Base-by-base conservation (phyloP, 2,113 vertebrate genomes). In the Cervus canadensis region DNA sequence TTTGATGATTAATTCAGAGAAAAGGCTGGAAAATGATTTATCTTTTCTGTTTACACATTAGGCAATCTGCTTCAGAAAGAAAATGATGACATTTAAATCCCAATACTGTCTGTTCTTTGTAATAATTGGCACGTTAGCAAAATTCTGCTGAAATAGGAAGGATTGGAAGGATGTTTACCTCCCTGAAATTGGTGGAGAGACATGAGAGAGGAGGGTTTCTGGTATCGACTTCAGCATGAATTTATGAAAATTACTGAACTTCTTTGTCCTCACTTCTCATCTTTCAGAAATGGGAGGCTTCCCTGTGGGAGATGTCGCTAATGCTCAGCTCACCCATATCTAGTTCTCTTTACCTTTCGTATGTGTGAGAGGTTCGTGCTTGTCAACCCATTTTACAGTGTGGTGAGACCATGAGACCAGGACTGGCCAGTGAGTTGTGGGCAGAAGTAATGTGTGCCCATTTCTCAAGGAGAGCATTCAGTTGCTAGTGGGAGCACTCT, bases 71-170 rank as follows among this genome's bases (percentile, higher is more conserved):
- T 97, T 95, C 60, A 56, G 76, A 88, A 95, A 83, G 45, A 94
- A 91, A 96, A 92, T 23, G 56, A 93, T 97, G 93, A 83, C 82
- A 91, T 97, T 96, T 97, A 97, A 89, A 94, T 97, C 96, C 28
- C 1, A 54, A 10, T 62, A 50, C 59, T 50, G 21, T 84, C 89
- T 93, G 85, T 97, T 71, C 88, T 95, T 50, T 90, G 57, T 93
- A 93, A 40, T 87, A 84, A 76, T 16, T 95, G 57, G 62, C 33
- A 81, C 25, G 89, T 96, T 11, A 95, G 52, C 40, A 84, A 92
- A 84, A 62, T 36, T 84, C 79, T 62, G 14, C 92, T 71, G 36
- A 95, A 52, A 92, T 8, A 45, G 67, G 89, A 79, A 57, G 19
- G 15, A 54, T 43, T 85, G 17, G 79, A 89, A 84, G 40, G 16